These are phyloP conservation scores for Propsilocerus akamusi DNA, from an alignment of 1,140 invertebrate genomes.

Conservation along the genomic window DNA sequence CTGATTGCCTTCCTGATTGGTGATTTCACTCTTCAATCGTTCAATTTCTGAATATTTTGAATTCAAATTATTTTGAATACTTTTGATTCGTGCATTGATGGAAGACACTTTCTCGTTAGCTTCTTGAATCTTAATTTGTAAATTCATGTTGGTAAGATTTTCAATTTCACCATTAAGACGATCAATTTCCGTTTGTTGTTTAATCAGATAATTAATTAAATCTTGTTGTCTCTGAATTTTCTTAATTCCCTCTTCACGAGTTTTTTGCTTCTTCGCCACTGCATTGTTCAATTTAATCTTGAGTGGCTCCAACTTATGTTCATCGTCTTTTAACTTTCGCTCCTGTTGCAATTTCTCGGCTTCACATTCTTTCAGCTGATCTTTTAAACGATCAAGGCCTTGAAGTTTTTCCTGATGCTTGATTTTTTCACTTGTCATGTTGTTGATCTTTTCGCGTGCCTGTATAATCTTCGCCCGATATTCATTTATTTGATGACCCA, in stretches of 20 bases:
- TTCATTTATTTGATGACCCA: background rate
- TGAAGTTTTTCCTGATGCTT: conserved; percentile 23
- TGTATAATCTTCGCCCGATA: background rate
- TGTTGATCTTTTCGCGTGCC: background rate
- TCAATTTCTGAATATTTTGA: conserved; percentile 8
- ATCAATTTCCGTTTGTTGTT: conserved; percentile 4
- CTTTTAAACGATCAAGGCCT: conserved; percentile 20
- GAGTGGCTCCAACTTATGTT: conserved; percentile 23
- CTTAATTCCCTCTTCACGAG: conserved; percentile 24
- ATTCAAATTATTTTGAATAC: conserved; percentile 8
- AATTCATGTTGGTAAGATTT: background rate
- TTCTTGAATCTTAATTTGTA: background rate
- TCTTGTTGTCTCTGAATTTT: conserved; percentile 15
- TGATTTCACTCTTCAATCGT: conserved; percentile 39
- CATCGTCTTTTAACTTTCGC: conserved; percentile 12
- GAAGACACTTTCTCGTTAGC: background rate
- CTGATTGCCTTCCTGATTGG: conserved; percentile 44
- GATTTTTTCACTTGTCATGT: conserved; percentile 16
- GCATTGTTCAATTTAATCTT: conserved; percentile 22
- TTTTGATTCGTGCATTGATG: conserved; percentile 6
- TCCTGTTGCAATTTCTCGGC: conserved; percentile 13
- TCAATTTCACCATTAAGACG: background rate
- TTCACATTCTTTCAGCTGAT: conserved; percentile 15
- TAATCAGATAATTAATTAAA: conserved; percentile 6
- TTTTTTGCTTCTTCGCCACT: conserved; percentile 21